Percentiles rank a stretch among this genome's conserved stretches.
Evolutionary conservation across 2,113 vertebrate genomes (phyloP).

Genomic region (Oryzias celebensis): DNA sequence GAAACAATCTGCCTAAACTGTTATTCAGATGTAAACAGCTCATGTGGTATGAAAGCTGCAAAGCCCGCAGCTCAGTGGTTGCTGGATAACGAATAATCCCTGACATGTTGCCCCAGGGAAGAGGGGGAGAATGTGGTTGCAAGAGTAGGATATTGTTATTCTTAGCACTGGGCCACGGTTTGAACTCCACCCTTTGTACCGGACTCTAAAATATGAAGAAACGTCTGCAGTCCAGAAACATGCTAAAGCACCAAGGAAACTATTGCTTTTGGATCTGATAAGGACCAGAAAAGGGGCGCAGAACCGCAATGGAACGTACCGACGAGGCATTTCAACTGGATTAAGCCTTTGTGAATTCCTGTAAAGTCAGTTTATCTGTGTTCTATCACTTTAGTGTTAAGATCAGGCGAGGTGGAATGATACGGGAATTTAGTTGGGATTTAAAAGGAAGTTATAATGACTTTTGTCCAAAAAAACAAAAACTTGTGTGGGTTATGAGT

Average conservation of each 20-base stretch:
- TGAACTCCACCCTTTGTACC: slow-evolving; percentile 11
- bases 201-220: not conserved
- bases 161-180: not conserved
- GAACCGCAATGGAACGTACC: slow-evolving; percentile 9
- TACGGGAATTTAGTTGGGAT: not conserved
- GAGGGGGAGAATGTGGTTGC: not conserved
- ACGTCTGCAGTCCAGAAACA: not conserved
- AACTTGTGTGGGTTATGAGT: not conserved
- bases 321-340: slow-evolving; percentile 25
- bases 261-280: slow-evolving; percentile 27
- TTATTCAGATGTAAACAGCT: slow-evolving; percentile 9
- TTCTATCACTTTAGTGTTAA: not conserved
- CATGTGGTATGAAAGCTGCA: slow-evolving; percentile 8
- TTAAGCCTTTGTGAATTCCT: slow-evolving; percentile 17
- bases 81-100: slow-evolving; percentile 43
- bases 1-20: not conserved
- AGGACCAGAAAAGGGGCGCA: slow-evolving; percentile 19
- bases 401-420: not conserved
- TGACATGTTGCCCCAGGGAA: slow-evolving; percentile 17
- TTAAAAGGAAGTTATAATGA: no score
- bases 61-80: slow-evolving; percentile 13
- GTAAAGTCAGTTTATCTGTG: slow-evolving; percentile 11
- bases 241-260: slow-evolving; percentile 8
- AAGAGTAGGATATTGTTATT: not conserved
- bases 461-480: not conserved